These are phyloP conservation scores for Thaumatotibia leucotreta DNA, from an alignment of 1,140 invertebrate species.

Conservation along the genomic window DNA sequence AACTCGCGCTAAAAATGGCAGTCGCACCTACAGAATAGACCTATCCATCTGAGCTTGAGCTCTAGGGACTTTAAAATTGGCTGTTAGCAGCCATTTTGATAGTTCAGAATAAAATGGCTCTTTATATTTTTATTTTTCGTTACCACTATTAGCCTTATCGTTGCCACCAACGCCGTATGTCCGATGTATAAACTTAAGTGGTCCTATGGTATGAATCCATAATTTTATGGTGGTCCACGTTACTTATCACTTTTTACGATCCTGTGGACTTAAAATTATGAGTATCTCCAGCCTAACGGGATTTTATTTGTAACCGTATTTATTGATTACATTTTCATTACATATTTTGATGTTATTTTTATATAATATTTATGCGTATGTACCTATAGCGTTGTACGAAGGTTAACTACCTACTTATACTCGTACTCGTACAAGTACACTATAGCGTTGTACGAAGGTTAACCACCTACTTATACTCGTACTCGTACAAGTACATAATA, in stretches of 20 bases:
- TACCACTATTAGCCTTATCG: conserved; percentile 42
- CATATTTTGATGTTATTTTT: no score
- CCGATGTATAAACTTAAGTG: conserved; percentile 49
- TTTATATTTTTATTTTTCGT: conserved; percentile 45
- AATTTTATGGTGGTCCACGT: conserved; percentile 50
- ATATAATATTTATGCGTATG: no score
- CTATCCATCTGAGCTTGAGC: conserved; percentile 29
- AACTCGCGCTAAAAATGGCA: conserved; percentile 39
- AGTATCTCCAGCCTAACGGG: neutral
- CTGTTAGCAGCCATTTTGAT: conserved; percentile 11
- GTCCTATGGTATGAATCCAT: conserved; percentile 38
- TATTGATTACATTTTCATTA: no score
- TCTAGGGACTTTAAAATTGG: neutral
- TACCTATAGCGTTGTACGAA: no score
- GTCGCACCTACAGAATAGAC: conserved; percentile 32
- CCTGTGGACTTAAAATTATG: neutral
- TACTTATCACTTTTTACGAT: conserved; percentile 51
- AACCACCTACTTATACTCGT: no score
- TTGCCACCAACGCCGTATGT: conserved; percentile 41
- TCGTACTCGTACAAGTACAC: no score
- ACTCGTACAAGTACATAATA: no score
- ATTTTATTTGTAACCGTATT: neutral
- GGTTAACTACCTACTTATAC: no score
- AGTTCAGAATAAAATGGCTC: conserved; percentile 30
- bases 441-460: no score